phyloP scores from a whole-genome alignment of 2,113 vertebrate genomes.

The Cynopterus brachyotis region DNA sequence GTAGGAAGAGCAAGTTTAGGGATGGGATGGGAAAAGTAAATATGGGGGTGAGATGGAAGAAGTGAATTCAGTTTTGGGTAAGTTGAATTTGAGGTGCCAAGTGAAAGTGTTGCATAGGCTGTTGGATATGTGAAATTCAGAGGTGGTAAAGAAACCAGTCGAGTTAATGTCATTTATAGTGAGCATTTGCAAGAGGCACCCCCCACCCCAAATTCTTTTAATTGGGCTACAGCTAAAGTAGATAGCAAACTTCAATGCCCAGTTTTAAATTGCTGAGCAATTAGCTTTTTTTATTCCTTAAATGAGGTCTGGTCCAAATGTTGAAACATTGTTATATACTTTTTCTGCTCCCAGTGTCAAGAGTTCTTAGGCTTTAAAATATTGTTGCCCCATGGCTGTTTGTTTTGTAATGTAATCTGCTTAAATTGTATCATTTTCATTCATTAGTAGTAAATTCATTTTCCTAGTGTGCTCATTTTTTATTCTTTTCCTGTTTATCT shows the following conservation, averaged over 20 bases:
- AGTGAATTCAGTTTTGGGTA: conserved; percentile 18
- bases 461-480: neutral
- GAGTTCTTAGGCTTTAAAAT: conserved; percentile 20
- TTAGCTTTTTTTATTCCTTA: neutral
- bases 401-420: conserved; percentile 25
- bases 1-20: neutral
- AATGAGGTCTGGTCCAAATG: conserved; percentile 20
- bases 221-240: neutral
- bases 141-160: neutral
- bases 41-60: neutral
- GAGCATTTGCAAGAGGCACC: neutral
- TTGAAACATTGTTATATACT: neutral
- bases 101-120: neutral
- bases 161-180: neutral
- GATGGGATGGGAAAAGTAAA: neutral
- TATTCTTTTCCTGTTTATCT: neutral
- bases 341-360: neutral
- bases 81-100: neutral
- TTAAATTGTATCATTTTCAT: conserved; percentile 25
- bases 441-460: conserved; percentile 33
- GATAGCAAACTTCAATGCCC: neutral
- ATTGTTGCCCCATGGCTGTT: neutral
- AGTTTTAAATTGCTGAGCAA: neutral
- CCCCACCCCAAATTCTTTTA: neutral
- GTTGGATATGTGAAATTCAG: conserved; percentile 22